Evolutionary conservation across 2,888 invertebrate genomes (phyloP).

Genomic region (Uropetala carovei): DNA sequence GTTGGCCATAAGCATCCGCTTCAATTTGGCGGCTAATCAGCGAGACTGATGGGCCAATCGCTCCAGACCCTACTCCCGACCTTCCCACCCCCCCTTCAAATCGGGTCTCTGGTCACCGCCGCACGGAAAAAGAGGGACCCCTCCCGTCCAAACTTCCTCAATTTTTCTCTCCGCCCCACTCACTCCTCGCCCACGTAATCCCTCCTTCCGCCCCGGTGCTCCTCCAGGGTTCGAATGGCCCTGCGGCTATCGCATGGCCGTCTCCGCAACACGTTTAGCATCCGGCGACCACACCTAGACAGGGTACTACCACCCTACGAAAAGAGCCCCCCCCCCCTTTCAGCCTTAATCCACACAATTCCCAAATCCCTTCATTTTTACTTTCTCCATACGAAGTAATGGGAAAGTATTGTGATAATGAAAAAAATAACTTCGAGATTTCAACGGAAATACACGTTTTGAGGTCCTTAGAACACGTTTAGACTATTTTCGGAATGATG

Average conservation of each 20-base stretch:
- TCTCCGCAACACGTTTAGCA: conserved; percentile 17
- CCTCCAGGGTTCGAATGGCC: neutral
- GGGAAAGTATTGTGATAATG: too few species aligned
- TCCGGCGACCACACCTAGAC: neutral
- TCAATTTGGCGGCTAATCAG: conserved; percentile 40
- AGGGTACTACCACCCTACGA: neutral
- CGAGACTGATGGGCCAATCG: conserved; percentile 37
- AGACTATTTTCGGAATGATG: too few species aligned
- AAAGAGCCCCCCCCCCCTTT: too few species aligned
- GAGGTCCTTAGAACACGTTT: too few species aligned
- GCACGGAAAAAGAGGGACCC: neutral
- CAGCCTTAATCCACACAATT: too few species aligned
- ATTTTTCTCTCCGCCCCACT: neutral
- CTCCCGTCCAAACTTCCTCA: neutral
- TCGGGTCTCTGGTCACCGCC: neutral
- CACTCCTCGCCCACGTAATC: neutral
- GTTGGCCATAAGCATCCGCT: conserved; percentile 36
- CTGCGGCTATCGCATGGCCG: conserved; percentile 6
- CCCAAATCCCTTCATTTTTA: too few species aligned
- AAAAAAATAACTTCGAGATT: too few species aligned
- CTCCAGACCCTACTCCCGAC: neutral
- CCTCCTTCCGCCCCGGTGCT: neutral
- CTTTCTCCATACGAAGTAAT: too few species aligned
- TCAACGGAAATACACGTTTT: too few species aligned
- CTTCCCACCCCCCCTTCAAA: neutral